Evolutionary conservation across 2,888 invertebrate genomes (phyloP), one percentile per base, ranked within the genome.

Genomic region (Petrolisthes cinctipes): DNA sequence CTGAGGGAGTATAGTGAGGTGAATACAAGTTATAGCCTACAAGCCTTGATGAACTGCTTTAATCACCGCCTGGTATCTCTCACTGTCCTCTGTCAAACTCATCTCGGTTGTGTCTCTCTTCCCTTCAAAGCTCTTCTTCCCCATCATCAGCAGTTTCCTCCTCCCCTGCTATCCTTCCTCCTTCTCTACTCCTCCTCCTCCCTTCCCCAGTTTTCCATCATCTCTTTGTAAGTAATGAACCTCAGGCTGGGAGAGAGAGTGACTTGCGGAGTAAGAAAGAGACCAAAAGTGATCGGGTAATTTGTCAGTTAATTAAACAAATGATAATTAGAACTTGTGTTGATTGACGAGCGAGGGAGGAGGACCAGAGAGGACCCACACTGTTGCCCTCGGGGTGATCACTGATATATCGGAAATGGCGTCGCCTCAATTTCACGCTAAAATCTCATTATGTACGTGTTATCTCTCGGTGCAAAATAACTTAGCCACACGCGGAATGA

Each of bases 231-330:
- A 14, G 71, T 71, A 71, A 71, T 71, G 71, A 71, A 71, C 17
- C 80, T 57, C 80, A 80, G 9, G 20, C 57, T 23, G 14, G 53
- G 76, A 76, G 76, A 76, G 76, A 76, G 80, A 71, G 68, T 73
- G 73, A 73, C 71, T 71, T 81, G 66, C 80, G 86, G 66, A 83
- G 73, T 66, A 87, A 83, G 86, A 87, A 87, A 87, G 83, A 68
- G 71, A 83, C 80, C 80, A 83, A 87, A 87, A 87, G 87, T 87
- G 87, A 83, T 87, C 83, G 83, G 87, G 81, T 87, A 80, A 87
- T 87, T 87, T 83, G 87, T 71, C 87, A 87, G 87, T 87, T 87
- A 87, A 87, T 87, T 87, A 83, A 79, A 82, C 87, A 87, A 87
- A 87, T 83, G 83, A 87, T 87, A 87, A 87, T 87, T 87, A 87